Base-by-base conservation (phyloP, 2,113 vertebrate genomes). In the Eleginops maclovinus region DNA sequence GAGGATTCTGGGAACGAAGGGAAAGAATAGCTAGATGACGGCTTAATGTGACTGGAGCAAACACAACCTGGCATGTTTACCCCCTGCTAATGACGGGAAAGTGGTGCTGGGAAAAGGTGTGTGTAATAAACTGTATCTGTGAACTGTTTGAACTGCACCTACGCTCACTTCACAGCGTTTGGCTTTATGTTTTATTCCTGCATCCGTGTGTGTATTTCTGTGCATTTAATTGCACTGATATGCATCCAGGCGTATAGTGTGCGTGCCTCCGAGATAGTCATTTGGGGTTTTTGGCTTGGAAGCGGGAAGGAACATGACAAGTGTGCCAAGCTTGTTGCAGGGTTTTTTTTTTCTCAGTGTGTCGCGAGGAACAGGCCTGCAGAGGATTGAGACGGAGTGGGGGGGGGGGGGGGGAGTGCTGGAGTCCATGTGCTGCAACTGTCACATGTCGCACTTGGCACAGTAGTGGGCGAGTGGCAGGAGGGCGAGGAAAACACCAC, bases 381-480 rank as follows among this genome's bases (percentile, higher is more conserved):
- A 55, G 80, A 59, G 79, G 72, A 61, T 21, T 41, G 43, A 47
- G n/a, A 8, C 0, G 40, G 40, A 41, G 40, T 9, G 40, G 40
- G 40, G 11, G 43, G 11, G 55, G 4, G 15, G 66, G 68, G 14
- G 43, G 28, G 64, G 16, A 40, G 63, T 49, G 49, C 69, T 74
- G 9, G 49, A 74, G 79, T 81, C 86, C 88, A 93, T 91, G 93
- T 94, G 93, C 84, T 85, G 84, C 87, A 78, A n/a, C 86, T 87
- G 92, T 94, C 91, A 94, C 93, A 92, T 95, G 91, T 90, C 68
- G 59, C 17, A 15, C 66, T 87, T 88, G 86, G 88, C 89, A 89
- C 75, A 19, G 83, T 62, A 85, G 86, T 50, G 79, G 85, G 80
- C 49, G 67, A 72, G 53, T 16, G 72, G 77, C 83, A 84, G 72